Percentiles rank a stretch among this genome's conserved stretches.
Evolutionary conservation across 2,113 vertebrate species (phyloP).

Genomic region (Equus przewalskii): DNA sequence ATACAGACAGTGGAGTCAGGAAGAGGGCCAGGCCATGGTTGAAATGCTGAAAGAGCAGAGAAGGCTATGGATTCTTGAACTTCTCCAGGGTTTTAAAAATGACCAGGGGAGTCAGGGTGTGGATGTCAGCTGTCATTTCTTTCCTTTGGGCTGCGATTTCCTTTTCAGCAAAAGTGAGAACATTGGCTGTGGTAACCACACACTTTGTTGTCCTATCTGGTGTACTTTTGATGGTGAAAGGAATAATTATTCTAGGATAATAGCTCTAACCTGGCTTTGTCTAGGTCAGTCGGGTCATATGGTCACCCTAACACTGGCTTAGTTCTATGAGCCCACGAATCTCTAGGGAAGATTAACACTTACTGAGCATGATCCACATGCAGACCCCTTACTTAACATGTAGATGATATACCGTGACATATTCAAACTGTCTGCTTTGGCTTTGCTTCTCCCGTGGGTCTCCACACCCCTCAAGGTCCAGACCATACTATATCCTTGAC

Average conservation of each 20-base stretch:
- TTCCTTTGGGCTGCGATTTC: background rate
- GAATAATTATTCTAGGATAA: background rate
- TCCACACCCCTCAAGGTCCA: background rate
- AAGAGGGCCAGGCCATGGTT: accelerated
- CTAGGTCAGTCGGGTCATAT: background rate
- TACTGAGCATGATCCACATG: background rate
- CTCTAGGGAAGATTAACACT: background rate
- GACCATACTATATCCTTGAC: accelerated
- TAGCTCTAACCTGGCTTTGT: background rate
- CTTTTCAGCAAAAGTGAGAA: background rate
- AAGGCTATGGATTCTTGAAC: background rate
- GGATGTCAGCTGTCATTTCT: background rate
- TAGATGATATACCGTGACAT: background rate
- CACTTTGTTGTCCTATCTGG: background rate
- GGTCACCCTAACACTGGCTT: background rate
- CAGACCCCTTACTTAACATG: background rate
- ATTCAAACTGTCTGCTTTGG: background rate
- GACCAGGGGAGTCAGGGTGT: accelerated
- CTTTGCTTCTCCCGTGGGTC: background rate
- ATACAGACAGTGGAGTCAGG: background rate
- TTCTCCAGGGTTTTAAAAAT: background rate
- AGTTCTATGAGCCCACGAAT: background rate
- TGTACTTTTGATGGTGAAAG: background rate
- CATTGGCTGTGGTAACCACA: background rate
- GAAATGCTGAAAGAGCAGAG: background rate